Evolutionary conservation across 1,140 invertebrate species (phyloP).

Genomic region (Grapholita molesta): DNA sequence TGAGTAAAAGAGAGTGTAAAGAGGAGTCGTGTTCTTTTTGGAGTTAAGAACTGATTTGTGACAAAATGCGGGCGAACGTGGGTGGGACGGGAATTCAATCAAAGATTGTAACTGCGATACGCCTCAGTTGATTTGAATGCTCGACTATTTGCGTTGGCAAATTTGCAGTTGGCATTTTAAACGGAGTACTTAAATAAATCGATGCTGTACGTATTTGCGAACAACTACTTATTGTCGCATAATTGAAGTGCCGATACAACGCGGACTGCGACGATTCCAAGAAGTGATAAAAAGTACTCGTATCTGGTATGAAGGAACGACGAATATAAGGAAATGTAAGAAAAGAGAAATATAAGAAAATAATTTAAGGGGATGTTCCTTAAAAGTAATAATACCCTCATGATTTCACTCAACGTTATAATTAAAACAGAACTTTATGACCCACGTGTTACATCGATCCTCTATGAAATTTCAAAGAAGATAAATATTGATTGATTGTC

Average conservation of each 20-base stretch:
- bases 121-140: neutral
- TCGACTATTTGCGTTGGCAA: neutral
- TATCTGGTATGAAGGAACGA: too few relatives aligned
- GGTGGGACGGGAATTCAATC: neutral
- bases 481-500: too few relatives aligned
- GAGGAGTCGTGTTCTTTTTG: neutral
- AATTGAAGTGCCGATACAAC: too few relatives aligned
- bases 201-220: neutral
- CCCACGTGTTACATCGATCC: too few relatives aligned
- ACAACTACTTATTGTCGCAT: neutral
- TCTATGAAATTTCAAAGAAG: too few relatives aligned
- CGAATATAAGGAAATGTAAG: too few relatives aligned
- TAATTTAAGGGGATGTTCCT: too few relatives aligned
- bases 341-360: too few relatives aligned
- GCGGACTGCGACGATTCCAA: too few relatives aligned
- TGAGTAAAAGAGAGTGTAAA: neutral
- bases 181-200: neutral
- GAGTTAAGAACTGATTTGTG: neutral
- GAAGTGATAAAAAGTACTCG: neutral
- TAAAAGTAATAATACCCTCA: too few relatives aligned
- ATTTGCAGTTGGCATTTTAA: neutral
- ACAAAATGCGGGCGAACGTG: neutral
- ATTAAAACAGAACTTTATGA: too few relatives aligned
- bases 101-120: constrained; percentile 6
- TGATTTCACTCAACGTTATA: too few relatives aligned